Percentiles rank a stretch among this genome's conserved stretches.
phyloP scores from a whole-genome alignment of 2,113 vertebrate species.

The Corvus hawaiiensis region DNA sequence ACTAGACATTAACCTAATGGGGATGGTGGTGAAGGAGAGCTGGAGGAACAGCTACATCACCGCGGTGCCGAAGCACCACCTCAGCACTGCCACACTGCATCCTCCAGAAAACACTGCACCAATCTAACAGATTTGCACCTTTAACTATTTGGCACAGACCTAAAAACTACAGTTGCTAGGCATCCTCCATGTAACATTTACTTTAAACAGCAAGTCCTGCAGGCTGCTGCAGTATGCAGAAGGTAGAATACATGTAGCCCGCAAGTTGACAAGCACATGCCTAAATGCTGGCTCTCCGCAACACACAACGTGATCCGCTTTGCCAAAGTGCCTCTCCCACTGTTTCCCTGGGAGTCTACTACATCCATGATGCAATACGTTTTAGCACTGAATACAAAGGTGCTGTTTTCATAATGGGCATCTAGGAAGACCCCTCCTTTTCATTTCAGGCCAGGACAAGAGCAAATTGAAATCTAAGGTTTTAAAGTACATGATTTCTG shows the following conservation, averaged over 20 bases:
- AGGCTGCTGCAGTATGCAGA: constrained; percentile 13
- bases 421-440: background rate
- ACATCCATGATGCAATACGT: fast-evolving
- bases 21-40: background rate
- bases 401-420: background rate
- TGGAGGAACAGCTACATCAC: background rate
- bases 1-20: fast-evolving
- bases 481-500: background rate
- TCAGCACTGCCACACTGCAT: background rate
- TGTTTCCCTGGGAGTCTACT: background rate
- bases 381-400: background rate
- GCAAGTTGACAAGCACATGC: background rate
- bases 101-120: background rate
- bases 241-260: background rate
- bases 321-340: background rate
- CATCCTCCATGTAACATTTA: constrained; percentile 29
- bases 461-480: background rate
- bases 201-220: constrained; percentile 4
- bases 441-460: background rate
- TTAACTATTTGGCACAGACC: constrained; percentile 24
- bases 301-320: background rate
- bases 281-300: background rate
- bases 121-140: constrained; percentile 23
- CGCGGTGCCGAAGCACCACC: background rate
- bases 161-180: constrained; percentile 44